These are phyloP conservation scores for Caranx ignobilis DNA, from an alignment of 2,113 vertebrate genomes.

Conservation along the genomic window DNA sequence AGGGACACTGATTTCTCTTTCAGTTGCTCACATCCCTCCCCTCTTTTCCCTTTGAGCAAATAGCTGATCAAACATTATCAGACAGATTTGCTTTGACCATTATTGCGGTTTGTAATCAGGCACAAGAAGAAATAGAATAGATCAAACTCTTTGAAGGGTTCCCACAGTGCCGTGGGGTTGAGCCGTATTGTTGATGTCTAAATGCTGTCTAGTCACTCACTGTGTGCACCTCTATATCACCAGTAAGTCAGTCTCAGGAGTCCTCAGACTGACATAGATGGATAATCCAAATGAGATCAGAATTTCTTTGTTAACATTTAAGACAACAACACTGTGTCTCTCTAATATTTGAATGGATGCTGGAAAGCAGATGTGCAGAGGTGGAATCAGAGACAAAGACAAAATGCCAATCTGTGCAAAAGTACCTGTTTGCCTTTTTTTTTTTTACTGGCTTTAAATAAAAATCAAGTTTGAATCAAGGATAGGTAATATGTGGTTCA, in stretches of 20 bases:
- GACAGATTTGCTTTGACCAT: constrained; percentile 26
- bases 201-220: neutral
- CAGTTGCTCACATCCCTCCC: neutral
- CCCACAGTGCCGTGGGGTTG: neutral
- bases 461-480: too few species aligned
- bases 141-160: constrained; percentile 2
- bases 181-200: constrained; percentile 2
- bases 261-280: too few species aligned
- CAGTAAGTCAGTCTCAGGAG: neutral
- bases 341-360: neutral
- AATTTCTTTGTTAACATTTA: neutral
- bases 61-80: constrained; percentile 34
- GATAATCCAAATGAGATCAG: too few species aligned
- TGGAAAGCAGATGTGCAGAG: neutral
- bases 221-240: neutral
- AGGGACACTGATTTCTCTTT: neutral
- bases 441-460: neutral
- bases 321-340: neutral
- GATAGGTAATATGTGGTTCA: too few species aligned
- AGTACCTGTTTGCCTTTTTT: accelerated
- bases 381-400: neutral
- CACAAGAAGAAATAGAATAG: neutral
- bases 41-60: neutral
- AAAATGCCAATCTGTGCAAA: neutral
- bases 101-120: constrained; percentile 28